A percentile compares a stretch with the other conserved stretches of the same genome.
These are phyloP conservation scores for Luscinia megarhynchos DNA, from an alignment of 2,797 vertebrate genomes.

Conservation along the genomic window DNA sequence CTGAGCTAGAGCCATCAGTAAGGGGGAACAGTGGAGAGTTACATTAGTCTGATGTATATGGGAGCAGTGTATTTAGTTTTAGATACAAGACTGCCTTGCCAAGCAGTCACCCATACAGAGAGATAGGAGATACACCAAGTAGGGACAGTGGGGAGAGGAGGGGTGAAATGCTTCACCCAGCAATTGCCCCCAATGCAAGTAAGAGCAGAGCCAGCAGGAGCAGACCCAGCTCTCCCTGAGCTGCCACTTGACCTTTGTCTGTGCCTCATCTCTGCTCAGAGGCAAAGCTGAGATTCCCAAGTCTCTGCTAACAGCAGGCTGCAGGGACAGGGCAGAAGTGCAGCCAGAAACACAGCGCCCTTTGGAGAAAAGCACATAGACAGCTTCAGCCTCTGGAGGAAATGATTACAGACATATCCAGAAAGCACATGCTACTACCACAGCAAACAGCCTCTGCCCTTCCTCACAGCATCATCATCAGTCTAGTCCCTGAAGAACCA, in stretches of 20 bases:
- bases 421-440: constrained; percentile 29
- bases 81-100: background rate
- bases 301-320: background rate
- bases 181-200: background rate
- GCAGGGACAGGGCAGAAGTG: background rate
- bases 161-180: background rate
- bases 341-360: background rate
- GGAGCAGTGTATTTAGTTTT: background rate
- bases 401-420: background rate
- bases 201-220: background rate
- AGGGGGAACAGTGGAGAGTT: background rate
- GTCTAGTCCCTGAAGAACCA: constrained; percentile 19
- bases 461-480: constrained; percentile 26
- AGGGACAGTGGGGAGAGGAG: background rate
- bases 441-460: constrained; percentile 37
- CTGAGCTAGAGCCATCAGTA: background rate
- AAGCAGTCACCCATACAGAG: background rate
- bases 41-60: background rate
- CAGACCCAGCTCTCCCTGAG: background rate
- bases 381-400: background rate
- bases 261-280: background rate
- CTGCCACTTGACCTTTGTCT: background rate
- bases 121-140: background rate
- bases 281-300: background rate
- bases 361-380: background rate